These are phyloP conservation scores for Synergus umbraculus DNA, from an alignment of 2,888 invertebrate genomes.

Conservation along the genomic window DNA sequence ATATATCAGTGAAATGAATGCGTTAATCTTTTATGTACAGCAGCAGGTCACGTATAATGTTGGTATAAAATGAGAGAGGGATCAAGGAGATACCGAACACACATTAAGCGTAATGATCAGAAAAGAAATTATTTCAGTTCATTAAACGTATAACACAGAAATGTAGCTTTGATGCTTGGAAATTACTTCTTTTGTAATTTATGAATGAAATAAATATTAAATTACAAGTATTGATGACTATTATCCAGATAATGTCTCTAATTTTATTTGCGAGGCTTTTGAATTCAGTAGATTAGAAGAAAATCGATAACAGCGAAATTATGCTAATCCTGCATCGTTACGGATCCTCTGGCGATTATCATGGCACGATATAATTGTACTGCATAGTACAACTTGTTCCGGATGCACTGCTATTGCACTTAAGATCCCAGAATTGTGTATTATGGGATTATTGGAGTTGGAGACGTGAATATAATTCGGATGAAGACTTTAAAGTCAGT, in stretches of 20 bases:
- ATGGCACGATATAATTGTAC: constrained; percentile 23
- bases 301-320: constrained; percentile 3
- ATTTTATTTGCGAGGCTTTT: neutral
- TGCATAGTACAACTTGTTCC: constrained; percentile 15
- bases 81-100: neutral
- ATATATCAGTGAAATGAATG: neutral
- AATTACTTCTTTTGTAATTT: neutral
- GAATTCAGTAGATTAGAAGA: neutral
- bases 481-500: neutral
- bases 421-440: constrained; percentile 25
- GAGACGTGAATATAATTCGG: neutral
- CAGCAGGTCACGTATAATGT: constrained; percentile 27
- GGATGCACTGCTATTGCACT: constrained; percentile 26
- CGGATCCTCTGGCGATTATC: constrained; percentile 14
- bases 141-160: neutral
- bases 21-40: constrained; percentile 20
- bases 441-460: constrained; percentile 14
- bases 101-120: neutral
- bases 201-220: neutral
- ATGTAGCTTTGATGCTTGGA: neutral
- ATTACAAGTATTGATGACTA: neutral
- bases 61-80: neutral
- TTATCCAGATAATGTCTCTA: neutral
- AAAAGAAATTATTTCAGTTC: neutral
- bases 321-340: constrained; percentile 32